Base-by-base conservation (phyloP, 2,113 vertebrate genomes). In the Istiophorus platypterus region DNA sequence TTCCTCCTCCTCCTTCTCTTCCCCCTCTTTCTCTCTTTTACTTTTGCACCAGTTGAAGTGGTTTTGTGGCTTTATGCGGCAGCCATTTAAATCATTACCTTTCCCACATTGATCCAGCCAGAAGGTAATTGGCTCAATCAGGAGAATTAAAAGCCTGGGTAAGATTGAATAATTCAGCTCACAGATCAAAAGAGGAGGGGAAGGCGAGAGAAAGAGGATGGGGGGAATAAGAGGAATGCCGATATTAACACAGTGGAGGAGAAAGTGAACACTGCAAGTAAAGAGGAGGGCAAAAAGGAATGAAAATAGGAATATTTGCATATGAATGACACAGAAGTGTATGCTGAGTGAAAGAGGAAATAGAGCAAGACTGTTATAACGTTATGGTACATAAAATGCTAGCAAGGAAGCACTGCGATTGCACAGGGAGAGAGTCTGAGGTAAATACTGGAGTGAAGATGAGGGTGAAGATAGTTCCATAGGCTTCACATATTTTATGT, bases 71-170 rank as follows among this genome's bases (percentile, higher is more conserved):
- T 91, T 92, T 86, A 90, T 90, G 81, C 67, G 14, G 88, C 81
- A 89, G 87, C 90, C 90, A 91, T 93, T 92, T 92, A 93, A 92
- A 93, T 93, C 91, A 92, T 92, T 93, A 93, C 92, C 90, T 93
- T 91, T 84, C 88, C 88, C 82, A 87, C 93, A 93, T 92, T 93
- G 89, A 93, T 93, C 85, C 84, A 92, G 77, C 82, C 89, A 90
- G 91, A 89, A 91, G 91, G 91, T 92, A 94, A 93, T 93, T 92
- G 92, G 91, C 89, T 93, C 92, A 94, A 94, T 94, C 92, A 91
- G 85, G 88, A 92, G 90, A 92, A 93, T 93, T 93, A 93, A 93
- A 94, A 91, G 89, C 88, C 87, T 18, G 81, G 84, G 75, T 91
- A 92, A 90, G 78, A 93, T 89, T 91, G 89, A 93, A 92, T 90